Evolutionary conservation across 1,140 invertebrate species (phyloP).

Genomic region (Drosophila chauvacae): DNA sequence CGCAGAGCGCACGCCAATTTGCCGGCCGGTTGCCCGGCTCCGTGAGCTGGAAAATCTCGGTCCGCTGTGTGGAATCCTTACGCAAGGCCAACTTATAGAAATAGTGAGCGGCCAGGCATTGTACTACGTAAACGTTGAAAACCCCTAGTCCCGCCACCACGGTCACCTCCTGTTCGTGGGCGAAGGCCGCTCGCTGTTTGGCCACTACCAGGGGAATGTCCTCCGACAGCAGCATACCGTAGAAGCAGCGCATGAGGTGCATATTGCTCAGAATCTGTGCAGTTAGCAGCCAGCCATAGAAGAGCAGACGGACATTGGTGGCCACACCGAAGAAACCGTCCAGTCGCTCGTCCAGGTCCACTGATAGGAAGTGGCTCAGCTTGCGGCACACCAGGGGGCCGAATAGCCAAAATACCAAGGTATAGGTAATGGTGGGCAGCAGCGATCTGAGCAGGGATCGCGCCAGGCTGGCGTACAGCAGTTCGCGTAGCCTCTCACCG

Average conservation of each 20-base stretch:
- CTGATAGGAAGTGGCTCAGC: constrained; percentile 50
- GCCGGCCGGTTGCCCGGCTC: constrained; percentile 89
- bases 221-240: constrained; percentile 89
- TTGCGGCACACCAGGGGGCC: constrained; percentile 40
- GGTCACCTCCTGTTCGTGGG: constrained; percentile 66
- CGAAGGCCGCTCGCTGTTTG: constrained; percentile 48
- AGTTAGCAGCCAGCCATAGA: constrained; percentile 89
- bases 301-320: constrained; percentile 85
- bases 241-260: constrained; percentile 89
- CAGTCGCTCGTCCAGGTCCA: constrained; percentile 64
- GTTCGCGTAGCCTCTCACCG: constrained; percentile 87
- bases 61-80: constrained; percentile 83
- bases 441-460: constrained; percentile 86
- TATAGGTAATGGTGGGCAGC: constrained; percentile 87
- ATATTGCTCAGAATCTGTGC: constrained; percentile 88
- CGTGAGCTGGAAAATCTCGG: constrained; percentile 89
- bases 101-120: constrained; percentile 89
- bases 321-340: constrained; percentile 53
- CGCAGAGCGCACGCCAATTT: constrained; percentile 90
- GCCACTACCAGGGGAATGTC: constrained; percentile 87
- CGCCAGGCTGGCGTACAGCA: constrained; percentile 86
- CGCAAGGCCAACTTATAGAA: constrained; percentile 85
- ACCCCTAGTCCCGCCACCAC: constrained; percentile 86
- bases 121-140: constrained; percentile 87
- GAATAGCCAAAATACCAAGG: constrained; percentile 54